Conservation (phyloP, 2,888 invertebrate species). For the Lacanobia wlatinum region DNA sequence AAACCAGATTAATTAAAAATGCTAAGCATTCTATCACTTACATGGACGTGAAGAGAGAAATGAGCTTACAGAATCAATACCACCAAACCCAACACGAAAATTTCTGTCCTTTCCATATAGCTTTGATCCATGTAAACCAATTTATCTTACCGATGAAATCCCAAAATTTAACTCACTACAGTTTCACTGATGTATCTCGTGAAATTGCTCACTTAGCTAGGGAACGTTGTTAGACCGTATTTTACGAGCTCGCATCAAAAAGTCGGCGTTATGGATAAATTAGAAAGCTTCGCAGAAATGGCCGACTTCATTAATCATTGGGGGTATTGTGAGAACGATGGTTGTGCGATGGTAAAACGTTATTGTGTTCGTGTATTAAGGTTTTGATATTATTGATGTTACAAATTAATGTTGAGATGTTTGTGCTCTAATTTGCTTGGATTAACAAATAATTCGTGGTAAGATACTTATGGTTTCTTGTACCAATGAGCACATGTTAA, state of each 20-base stretch:
- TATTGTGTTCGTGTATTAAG: constrained; percentile 19
- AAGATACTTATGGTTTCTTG: background rate
- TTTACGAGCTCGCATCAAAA: constrained; percentile 62
- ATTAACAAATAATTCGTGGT: background rate
- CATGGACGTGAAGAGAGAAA: background rate
- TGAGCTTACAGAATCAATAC: background rate
- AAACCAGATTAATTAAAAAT: too few relatives aligned
- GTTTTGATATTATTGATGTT: constrained; percentile 9
- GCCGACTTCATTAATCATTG: constrained; percentile 68
- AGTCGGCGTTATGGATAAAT: constrained; percentile 67
- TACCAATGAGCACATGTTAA: background rate
- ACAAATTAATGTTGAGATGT: constrained; percentile 7
- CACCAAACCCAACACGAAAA: too few relatives aligned
- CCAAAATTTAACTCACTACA: constrained; percentile 46
- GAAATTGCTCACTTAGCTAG: constrained; percentile 32
- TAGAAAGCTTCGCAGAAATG: constrained; percentile 61
- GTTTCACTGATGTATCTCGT: constrained; percentile 18
- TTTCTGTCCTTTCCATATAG: background rate
- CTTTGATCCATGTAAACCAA: constrained; percentile 23
- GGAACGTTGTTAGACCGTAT: constrained; percentile 45
- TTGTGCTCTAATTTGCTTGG: constrained; percentile 1
- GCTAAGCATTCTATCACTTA: background rate
- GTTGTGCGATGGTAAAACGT: constrained; percentile 33
- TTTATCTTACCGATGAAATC: constrained; percentile 30
- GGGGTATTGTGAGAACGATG: constrained; percentile 50